Percentiles rank a stretch among this genome's conserved stretches.
These are phyloP conservation scores for Pseudopipra pipra DNA, from an alignment of 2,113 vertebrate genomes.

Conservation along the genomic window DNA sequence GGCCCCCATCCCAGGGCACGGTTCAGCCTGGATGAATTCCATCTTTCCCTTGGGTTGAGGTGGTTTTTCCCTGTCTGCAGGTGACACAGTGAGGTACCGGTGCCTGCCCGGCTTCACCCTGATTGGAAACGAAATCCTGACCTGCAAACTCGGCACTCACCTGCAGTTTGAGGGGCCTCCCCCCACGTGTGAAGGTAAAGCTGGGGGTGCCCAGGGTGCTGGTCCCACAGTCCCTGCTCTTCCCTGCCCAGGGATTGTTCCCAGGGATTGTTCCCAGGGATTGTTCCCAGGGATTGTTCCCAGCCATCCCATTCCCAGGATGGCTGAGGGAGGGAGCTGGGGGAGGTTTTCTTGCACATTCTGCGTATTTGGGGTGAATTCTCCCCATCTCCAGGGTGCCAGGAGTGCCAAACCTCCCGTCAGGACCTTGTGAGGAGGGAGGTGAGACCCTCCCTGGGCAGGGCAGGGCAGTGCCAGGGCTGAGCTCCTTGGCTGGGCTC, in stretches of 20 bases:
- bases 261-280: no score
- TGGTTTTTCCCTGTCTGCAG: conserved; percentile 59
- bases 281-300: neutral
- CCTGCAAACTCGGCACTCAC: conserved; percentile 87
- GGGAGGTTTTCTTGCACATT: neutral
- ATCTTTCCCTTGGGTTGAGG: neutral
- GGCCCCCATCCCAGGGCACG: neutral
- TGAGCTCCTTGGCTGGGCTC: neutral
- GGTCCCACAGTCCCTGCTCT: neutral
- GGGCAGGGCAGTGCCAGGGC: neutral
- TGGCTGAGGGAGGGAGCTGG: neutral
- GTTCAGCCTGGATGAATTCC: neutral
- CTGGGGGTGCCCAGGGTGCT: fast-evolving
- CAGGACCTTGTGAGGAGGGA: neutral
- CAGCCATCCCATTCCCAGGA: no score
- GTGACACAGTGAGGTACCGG: conserved; percentile 90
- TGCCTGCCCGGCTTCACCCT: conserved; percentile 92
- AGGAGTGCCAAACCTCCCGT: neutral
- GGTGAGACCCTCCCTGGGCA: neutral
- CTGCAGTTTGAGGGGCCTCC: conserved; percentile 93
- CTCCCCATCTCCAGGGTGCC: neutral
- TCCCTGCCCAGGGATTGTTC: neutral
- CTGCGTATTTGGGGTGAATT: neutral
- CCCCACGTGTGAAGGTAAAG: conserved; percentile 91
- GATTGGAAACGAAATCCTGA: conserved; percentile 88